Evolutionary conservation across 2,888 invertebrate genomes (phyloP).

Genomic region (Eupithecia centaureata): DNA sequence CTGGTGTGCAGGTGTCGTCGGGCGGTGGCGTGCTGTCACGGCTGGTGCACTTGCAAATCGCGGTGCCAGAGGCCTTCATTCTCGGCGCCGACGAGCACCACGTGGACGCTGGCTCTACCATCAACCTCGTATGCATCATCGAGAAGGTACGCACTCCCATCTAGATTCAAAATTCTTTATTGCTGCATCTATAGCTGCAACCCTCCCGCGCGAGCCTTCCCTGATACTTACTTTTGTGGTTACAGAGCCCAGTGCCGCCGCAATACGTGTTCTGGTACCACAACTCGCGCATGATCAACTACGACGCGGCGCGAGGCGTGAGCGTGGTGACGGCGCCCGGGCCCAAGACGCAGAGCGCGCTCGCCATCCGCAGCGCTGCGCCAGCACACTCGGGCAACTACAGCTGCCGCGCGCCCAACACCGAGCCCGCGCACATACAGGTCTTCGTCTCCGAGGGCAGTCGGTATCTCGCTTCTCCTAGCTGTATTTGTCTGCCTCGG

Average conservation of each 20-base stretch:
- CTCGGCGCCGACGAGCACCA: slow-evolving; percentile 94
- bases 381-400: slow-evolving; percentile 95
- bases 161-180: too few species aligned
- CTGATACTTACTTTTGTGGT: slow-evolving; percentile 37
- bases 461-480: slow-evolving; percentile 50
- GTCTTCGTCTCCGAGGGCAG: slow-evolving; percentile 96
- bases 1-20: slow-evolving; percentile 88
- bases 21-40: slow-evolving; percentile 92
- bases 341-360: slow-evolving; percentile 92
- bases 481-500: neutral
- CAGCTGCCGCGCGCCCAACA: slow-evolving; percentile 94
- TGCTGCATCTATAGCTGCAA: too few species aligned
- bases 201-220: slow-evolving; percentile 5
- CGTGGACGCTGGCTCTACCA: slow-evolving; percentile 94
- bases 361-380: slow-evolving; percentile 92
- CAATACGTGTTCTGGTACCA: slow-evolving; percentile 98
- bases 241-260: slow-evolving; percentile 95
- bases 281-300: slow-evolving; percentile 97
- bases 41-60: slow-evolving; percentile 94
- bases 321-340: slow-evolving; percentile 93
- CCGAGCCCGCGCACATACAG: slow-evolving; percentile 94
- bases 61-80: slow-evolving; percentile 95
- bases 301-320: slow-evolving; percentile 92
- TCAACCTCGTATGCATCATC: slow-evolving; percentile 95
- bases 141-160: slow-evolving; percentile 88